These are phyloP conservation scores for Drosophila lacertosa DNA, from an alignment of 1,140 invertebrate species.

Conservation along the genomic window DNA sequence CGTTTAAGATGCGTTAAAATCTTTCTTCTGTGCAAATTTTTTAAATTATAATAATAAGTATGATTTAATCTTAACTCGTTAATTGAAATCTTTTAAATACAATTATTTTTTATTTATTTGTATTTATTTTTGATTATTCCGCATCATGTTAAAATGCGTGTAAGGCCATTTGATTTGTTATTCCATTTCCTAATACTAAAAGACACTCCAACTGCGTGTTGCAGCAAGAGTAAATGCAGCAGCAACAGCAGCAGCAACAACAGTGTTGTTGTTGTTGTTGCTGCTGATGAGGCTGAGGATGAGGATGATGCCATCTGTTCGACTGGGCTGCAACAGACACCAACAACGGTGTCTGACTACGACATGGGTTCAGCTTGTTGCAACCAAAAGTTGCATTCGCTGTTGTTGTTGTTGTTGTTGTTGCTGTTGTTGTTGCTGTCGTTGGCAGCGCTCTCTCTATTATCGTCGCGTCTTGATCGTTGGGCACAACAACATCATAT, in stretches of 20 bases:
- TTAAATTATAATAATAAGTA: too few relatives aligned
- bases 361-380: constrained; percentile 38
- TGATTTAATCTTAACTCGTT: too few relatives aligned
- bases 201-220: constrained; percentile 23
- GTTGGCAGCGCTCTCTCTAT: constrained; percentile 50
- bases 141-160: too few relatives aligned
- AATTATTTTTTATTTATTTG: too few relatives aligned
- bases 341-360: constrained; percentile 30
- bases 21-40: too few relatives aligned
- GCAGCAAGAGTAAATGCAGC: constrained; percentile 19
- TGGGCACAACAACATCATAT: constrained; percentile 72
- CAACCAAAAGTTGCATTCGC: constrained; percentile 1
- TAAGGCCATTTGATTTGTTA: background rate
- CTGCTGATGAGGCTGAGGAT: too few relatives aligned
- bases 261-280: too few relatives aligned
- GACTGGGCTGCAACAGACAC: constrained; percentile 13
- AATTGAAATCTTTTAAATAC: too few relatives aligned
- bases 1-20: too few relatives aligned
- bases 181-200: background rate
- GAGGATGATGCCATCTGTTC: constrained; percentile 64
- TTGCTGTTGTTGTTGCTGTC: constrained; percentile 14
- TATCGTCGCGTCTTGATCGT: constrained; percentile 67
- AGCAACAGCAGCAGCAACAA: background rate
- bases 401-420: constrained; percentile 10
- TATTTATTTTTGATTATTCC: too few relatives aligned